Evolutionary conservation across 1,140 invertebrate species (phyloP).

Genomic region (Chelonus insularis): DNA sequence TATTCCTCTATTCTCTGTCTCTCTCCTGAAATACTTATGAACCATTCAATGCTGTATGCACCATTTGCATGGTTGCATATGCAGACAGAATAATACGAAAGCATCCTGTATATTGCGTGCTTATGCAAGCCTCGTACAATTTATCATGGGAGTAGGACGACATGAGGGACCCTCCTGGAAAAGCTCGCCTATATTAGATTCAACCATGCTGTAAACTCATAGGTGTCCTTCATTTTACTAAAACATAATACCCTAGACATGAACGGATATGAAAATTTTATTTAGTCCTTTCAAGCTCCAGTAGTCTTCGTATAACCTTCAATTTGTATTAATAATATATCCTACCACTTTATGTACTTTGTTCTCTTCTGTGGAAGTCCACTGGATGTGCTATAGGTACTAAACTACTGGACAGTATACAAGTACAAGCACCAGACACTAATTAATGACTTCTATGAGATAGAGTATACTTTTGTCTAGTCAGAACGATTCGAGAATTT

Average conservation of each 20-base stretch:
- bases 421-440: neutral
- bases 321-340: conserved; percentile 34
- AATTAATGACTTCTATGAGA: conserved; percentile 28
- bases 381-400: too few species aligned
- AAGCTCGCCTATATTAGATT: neutral
- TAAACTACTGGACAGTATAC: neutral
- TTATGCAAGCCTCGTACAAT: conserved; percentile 11
- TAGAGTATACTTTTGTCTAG: conserved; percentile 21
- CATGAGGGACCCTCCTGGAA: neutral
- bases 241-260: neutral
- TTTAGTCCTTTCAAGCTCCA: neutral
- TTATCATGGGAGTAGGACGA: neutral
- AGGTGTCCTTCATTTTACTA: neutral
- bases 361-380: conserved; percentile 6
- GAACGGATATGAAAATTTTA: neutral
- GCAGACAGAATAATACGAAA: conserved; percentile 22
- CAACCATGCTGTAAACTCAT: neutral
- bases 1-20: too few species aligned
- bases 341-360: conserved; percentile 26
- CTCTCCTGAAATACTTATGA: too few species aligned
- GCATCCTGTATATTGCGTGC: conserved; percentile 8
- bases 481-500: conserved; percentile 20
- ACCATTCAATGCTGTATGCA: neutral
- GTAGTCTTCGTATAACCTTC: conserved; percentile 14
- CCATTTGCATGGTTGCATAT: conserved; percentile 26